A percentile compares a stretch with the other conserved stretches of the same genome.
Evolutionary conservation across 2,888 invertebrate species (phyloP).

Genomic region (Cheilosia grossa): DNA sequence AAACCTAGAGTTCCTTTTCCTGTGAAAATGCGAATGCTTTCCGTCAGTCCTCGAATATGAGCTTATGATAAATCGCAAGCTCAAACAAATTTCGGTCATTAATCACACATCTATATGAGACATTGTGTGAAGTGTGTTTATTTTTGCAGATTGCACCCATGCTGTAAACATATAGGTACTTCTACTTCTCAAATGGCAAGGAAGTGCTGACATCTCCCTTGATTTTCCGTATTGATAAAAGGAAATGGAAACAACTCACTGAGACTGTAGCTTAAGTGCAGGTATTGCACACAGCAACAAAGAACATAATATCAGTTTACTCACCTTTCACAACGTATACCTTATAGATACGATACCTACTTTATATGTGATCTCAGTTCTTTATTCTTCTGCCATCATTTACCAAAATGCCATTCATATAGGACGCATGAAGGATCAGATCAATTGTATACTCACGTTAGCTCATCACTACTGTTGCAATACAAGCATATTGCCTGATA

Average conservation of each 20-base stretch:
- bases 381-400: conserved; percentile 30
- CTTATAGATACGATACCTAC: not conserved
- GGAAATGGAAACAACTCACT: conserved; percentile 3
- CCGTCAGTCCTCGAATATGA: not conserved
- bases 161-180: not conserved
- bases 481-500: conserved; percentile 58
- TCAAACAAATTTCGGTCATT: not conserved
- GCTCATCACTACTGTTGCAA: conserved; percentile 52
- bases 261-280: conserved; percentile 10
- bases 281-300: conserved; percentile 14
- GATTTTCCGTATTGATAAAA: conserved; percentile 1
- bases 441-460: conserved; percentile 48
- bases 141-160: conserved; percentile 5
- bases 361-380: conserved; percentile 26
- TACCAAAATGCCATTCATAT: conserved; percentile 48
- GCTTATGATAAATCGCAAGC: not conserved
- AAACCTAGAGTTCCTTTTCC: not conserved
- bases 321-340: conserved; percentile 38
- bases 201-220: conserved; percentile 7
- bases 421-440: conserved; percentile 48
- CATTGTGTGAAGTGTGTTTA: conserved; percentile 1
- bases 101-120: conserved; percentile 7
- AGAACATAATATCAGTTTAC: conserved; percentile 31
- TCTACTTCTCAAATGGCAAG: not conserved
- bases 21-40: not conserved